Evolutionary conservation across 2,797 vertebrate species (phyloP).

Genomic region (Delichon dasypus): DNA sequence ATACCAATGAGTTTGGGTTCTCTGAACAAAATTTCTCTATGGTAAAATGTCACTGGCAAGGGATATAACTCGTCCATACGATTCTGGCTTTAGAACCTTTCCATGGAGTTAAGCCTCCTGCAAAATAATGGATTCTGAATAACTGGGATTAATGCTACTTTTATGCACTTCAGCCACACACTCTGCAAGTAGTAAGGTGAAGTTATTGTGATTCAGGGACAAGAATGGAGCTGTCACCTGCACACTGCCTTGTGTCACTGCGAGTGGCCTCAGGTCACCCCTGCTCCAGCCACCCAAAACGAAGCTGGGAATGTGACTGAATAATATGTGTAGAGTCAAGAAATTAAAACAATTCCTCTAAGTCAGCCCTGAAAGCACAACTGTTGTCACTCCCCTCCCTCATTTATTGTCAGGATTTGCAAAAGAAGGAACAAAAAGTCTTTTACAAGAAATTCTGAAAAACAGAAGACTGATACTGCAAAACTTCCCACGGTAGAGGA

Average conservation of each 20-base stretch:
- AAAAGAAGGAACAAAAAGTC: background rate
- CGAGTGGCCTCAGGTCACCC: background rate
- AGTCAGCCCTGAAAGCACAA: background rate
- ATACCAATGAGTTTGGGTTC: background rate
- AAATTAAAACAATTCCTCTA: background rate
- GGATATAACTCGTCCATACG: background rate
- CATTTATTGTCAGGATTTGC: background rate
- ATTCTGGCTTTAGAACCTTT: background rate
- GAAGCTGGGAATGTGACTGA: fast-evolving
- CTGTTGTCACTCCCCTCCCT: background rate
- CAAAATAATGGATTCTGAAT: background rate
- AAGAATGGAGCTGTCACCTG: background rate
- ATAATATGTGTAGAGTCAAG: background rate
- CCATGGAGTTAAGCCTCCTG: background rate
- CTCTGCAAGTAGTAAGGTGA: background rate
- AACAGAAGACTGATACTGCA: background rate
- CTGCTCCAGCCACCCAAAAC: background rate
- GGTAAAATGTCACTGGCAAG: background rate
- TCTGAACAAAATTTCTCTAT: background rate
- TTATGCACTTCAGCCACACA: background rate
- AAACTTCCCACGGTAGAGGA: background rate
- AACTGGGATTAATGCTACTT: background rate
- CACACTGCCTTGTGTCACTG: background rate
- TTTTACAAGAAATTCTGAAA: background rate
- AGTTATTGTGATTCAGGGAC: background rate